A percentile compares a stretch with the other conserved stretches of the same genome.
Conservation (phyloP, 1,140 invertebrate species). For the Babylonia areolata region DNA sequence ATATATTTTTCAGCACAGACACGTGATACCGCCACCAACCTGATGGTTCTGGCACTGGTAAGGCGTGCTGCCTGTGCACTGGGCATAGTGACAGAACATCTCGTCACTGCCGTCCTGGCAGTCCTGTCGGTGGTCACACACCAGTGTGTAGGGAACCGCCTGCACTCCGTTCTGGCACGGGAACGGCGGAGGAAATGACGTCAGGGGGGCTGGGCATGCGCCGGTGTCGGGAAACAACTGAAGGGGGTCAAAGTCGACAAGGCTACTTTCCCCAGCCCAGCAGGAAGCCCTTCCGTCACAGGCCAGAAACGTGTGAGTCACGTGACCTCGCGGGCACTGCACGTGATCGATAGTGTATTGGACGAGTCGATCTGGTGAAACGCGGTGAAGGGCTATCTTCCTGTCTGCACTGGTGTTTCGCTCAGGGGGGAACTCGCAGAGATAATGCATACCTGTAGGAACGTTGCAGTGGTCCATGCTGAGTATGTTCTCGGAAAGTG, state of each 20-base stretch:
- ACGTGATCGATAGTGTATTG: background rate
- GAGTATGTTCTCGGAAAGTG: too few relatives aligned
- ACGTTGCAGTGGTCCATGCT: too few relatives aligned
- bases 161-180: background rate
- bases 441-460: too few relatives aligned
- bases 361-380: too few relatives aligned
- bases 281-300: background rate
- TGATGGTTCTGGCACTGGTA: background rate
- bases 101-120: background rate
- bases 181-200: background rate
- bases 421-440: too few relatives aligned
- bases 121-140: background rate
- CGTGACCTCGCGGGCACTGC: conserved; percentile 17
- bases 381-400: too few relatives aligned
- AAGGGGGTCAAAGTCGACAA: background rate
- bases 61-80: background rate
- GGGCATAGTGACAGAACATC: background rate
- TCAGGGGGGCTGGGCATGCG: background rate
- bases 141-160: background rate
- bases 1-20: too few relatives aligned
- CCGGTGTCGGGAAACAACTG: background rate
- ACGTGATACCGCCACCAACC: too few relatives aligned
- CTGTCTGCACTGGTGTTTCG: too few relatives aligned
- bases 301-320: background rate
- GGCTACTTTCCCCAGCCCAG: background rate